phyloP scores from a whole-genome alignment of 2,888 invertebrate genomes.

The Cerceris ruficornis region DNA sequence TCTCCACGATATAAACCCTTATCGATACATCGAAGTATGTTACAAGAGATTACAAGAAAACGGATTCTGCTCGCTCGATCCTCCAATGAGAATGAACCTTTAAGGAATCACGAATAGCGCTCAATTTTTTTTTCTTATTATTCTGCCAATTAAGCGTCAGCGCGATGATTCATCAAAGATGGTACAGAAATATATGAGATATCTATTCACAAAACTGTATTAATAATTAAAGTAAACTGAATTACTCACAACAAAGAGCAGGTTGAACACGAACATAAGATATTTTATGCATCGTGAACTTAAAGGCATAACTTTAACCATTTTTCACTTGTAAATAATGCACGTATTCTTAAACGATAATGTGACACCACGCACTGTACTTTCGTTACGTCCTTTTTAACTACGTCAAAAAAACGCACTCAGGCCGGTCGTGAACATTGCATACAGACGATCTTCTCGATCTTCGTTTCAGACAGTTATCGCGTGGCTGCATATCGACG shows the following conservation, averaged over 20 bases:
- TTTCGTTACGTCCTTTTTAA: neutral
- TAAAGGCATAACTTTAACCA: slow-evolving; percentile 75
- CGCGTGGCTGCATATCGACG: slow-evolving; percentile 29
- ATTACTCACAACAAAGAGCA: slow-evolving; percentile 88
- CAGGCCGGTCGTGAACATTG: slow-evolving; percentile 41
- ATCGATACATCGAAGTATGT: no score
- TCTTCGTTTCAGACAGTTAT: slow-evolving; percentile 38
- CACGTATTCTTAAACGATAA: neutral
- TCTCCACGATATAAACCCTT: no score
- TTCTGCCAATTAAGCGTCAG: no score
- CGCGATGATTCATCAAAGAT: no score
- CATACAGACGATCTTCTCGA: slow-evolving; percentile 12
- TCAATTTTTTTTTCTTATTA: no score
- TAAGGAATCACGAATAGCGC: no score
- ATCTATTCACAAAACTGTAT: no score
- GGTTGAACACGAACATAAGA: slow-evolving; percentile 88
- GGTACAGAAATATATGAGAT: no score
- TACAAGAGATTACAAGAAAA: no score
- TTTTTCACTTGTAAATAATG: slow-evolving; percentile 22
- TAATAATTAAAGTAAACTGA: no score
- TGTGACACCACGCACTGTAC: neutral
- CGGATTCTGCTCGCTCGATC: no score
- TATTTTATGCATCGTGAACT: slow-evolving; percentile 86
- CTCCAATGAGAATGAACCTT: no score
- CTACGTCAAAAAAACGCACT: slow-evolving; percentile 36